Base-by-base conservation (phyloP, 2,888 invertebrate species). In the Tipula helvola region DNA sequence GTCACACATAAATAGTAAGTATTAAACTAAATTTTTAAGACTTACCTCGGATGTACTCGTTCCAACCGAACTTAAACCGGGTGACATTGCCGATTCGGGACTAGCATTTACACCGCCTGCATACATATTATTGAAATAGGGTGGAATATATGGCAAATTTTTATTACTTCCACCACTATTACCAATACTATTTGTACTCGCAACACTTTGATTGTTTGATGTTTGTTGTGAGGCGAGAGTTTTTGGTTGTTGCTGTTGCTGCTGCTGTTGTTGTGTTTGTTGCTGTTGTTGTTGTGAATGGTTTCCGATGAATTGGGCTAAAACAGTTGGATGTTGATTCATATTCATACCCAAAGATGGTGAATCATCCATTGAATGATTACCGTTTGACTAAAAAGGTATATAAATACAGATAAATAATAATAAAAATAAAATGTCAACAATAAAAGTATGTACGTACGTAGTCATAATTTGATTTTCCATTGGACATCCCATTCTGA, bases 31-130 rank as follows among this genome's bases (percentile, higher is more conserved):
- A 28, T 1, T 10, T 47, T 57, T 4, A 3, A n/a, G 16, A 91
- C 93, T 93, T 90, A 96, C 96, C 94, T 96, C 96, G 36, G 96
- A 96, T 89, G 95, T 95, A 90, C 95, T 96, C 10, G 95, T 96
- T n/a, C 95, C 95, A 57, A 95, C 95, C 86, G 96, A 96, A 90
- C 96, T 96, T 52, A 96, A 90, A 47, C 95, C 95, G 0, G 96
- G 96, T 0, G 95, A 94, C 92, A 93, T 94, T 89, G 92, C 94
- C 89, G 89, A 93, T 90, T 91, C 94, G 41, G 93, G 92, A 89
- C 92, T 91, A 88, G 92, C 89, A 87, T 90, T 92, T 89, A 90
- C 92, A 91, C 85, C 93, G 91, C 83, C 93, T 90, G 88, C 92
- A 88, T 88, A 93, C 89, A 91, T 92, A 88, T 91, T 93, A 87